Percentiles rank a stretch among this genome's conserved stretches.
Evolutionary conservation across 2,888 invertebrate species (phyloP).

Genomic region (Neria commutata): DNA sequence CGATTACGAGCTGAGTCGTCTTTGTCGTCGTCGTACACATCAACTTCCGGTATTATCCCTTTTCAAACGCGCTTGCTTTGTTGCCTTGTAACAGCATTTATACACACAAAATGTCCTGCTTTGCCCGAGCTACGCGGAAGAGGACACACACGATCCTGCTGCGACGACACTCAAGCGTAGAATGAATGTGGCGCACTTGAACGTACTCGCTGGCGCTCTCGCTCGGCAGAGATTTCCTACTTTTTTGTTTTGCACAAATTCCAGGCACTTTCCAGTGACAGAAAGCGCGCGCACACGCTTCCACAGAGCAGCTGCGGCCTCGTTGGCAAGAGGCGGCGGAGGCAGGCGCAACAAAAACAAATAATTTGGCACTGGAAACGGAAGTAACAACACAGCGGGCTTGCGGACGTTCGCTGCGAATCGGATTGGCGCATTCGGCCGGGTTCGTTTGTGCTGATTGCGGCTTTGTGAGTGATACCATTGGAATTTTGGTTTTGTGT

Average conservation of each 20-base stretch:
- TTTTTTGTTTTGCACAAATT: neutral
- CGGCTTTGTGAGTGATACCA: conserved; percentile 18
- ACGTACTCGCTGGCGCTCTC: neutral
- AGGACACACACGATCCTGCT: conserved; percentile 41
- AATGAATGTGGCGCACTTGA: conserved; percentile 41
- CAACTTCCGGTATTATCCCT: no score
- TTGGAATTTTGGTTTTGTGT: conserved; percentile 30
- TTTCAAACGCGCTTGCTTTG: neutral
- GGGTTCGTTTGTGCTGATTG: neutral
- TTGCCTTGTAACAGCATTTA: no score
- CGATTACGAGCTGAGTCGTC: neutral
- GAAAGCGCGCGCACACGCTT: neutral
- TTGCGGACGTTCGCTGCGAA: neutral
- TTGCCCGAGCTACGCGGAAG: neutral
- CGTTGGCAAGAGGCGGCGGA: no score
- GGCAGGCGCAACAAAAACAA: neutral
- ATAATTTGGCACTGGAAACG: neutral
- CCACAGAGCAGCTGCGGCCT: no score
- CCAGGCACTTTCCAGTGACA: neutral
- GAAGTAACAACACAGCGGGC: neutral
- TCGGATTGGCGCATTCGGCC: neutral
- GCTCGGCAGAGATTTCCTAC: neutral
- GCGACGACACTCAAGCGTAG: conserved; percentile 58
- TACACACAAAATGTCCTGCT: no score
- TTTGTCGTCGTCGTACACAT: no score